These are phyloP conservation scores for Rugalucina vietnamica DNA, from an alignment of 2,888 invertebrate species.

Conservation along the genomic window DNA sequence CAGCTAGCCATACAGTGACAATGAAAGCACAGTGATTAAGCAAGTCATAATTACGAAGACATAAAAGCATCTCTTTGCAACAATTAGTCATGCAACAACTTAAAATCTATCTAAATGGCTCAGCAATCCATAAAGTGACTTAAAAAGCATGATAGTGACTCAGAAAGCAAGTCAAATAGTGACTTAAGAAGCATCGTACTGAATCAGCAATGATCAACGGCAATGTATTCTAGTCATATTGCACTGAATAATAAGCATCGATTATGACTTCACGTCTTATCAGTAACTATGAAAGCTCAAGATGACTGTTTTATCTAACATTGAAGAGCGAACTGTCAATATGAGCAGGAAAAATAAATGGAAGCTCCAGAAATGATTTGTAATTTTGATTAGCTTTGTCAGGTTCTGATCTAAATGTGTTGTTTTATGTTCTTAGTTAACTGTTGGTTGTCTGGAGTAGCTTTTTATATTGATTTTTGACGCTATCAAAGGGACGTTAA, in stretches of 20 bases:
- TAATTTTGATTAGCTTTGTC: not conserved
- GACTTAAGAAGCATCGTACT: too few species aligned
- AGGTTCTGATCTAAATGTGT: not conserved
- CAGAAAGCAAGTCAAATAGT: too few species aligned
- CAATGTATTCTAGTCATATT: too few species aligned
- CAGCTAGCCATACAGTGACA: too few species aligned
- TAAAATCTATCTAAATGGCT: too few species aligned
- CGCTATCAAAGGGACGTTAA: not conserved
- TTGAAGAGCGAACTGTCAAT: not conserved
- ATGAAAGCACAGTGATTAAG: too few species aligned
- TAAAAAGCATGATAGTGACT: not conserved
- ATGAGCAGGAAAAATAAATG: not conserved
- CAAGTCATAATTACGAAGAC: too few species aligned
- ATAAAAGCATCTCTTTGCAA: too few species aligned
- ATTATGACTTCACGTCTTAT: too few species aligned
- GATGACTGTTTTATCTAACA: not conserved
- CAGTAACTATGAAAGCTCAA: not conserved
- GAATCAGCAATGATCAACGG: too few species aligned
- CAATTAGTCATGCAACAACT: too few species aligned
- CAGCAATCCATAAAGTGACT: not conserved
- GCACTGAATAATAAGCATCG: too few species aligned
- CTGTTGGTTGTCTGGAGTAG: not conserved
- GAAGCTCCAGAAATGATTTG: not conserved
- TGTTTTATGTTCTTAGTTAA: not conserved
- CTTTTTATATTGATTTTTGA: not conserved